Evolutionary conservation across 2,797 vertebrate genomes (phyloP).

Genomic region (Darevskia mixta): DNA sequence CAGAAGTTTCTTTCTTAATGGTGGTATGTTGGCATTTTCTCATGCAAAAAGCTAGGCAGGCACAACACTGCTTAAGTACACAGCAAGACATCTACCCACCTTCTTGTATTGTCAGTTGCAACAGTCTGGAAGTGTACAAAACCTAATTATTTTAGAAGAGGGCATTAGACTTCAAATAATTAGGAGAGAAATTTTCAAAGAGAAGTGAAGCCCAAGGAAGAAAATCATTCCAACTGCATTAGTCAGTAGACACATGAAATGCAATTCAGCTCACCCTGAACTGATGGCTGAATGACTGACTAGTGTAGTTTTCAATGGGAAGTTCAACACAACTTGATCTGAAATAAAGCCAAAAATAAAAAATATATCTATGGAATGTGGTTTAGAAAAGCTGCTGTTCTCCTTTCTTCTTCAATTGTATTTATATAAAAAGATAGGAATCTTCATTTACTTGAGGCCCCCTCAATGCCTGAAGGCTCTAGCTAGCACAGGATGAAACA

Average conservation of each 20-base stretch:
- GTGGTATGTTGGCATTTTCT: background rate
- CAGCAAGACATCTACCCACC: background rate
- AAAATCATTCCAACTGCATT: constrained; percentile 19
- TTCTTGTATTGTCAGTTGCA: constrained; percentile 17
- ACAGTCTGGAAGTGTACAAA: background rate
- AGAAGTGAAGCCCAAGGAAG: constrained; percentile 5
- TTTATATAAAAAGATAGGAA: background rate
- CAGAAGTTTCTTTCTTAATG: background rate
- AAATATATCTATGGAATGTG: background rate
- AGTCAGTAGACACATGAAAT: constrained; percentile 18
- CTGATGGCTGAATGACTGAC: constrained; percentile 22
- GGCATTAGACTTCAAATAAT: constrained; percentile 23
- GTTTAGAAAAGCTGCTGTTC: background rate
- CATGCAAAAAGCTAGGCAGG: background rate
- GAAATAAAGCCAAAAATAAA: background rate
- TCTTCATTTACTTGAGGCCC: background rate
- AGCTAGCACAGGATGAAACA: background rate
- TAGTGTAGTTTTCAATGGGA: constrained; percentile 33
- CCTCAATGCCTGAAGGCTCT: background rate
- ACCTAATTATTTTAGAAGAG: constrained; percentile 13
- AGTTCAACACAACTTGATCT: background rate
- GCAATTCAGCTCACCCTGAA: constrained; percentile 29
- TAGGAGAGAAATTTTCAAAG: constrained; percentile 17
- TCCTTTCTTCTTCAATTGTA: background rate
- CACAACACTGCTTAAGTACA: background rate